Conservation (phyloP, 1,140 invertebrate species). For the Arion vulgaris region DNA sequence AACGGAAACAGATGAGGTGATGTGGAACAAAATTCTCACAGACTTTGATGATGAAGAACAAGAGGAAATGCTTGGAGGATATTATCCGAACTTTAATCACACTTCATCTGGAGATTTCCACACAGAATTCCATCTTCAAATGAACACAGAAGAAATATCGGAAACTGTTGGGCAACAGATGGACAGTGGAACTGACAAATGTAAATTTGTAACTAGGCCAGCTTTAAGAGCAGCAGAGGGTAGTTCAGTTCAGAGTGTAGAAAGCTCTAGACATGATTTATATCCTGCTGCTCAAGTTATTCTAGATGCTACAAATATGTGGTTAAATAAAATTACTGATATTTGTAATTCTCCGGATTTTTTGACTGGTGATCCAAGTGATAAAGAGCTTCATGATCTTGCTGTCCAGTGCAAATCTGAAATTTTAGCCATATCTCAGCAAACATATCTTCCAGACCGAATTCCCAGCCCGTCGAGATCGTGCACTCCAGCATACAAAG, state of each 20-base stretch:
- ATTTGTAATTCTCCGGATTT: constrained; percentile 2
- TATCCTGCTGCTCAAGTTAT: constrained; percentile 3
- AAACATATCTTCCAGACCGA: background rate
- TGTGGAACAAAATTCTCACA: too few relatives aligned
- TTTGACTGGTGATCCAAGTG: background rate
- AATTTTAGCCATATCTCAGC: background rate
- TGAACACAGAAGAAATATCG: too few relatives aligned
- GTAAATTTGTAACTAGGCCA: background rate
- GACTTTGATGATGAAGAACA: too few relatives aligned
- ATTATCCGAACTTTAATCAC: too few relatives aligned
- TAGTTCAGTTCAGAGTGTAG: background rate
- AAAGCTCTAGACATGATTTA: too few relatives aligned
- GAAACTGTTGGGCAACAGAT: too few relatives aligned
- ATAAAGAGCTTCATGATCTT: background rate
- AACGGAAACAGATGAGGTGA: too few relatives aligned
- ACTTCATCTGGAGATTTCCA: too few relatives aligned
- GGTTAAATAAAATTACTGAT: constrained; percentile 9
- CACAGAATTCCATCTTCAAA: too few relatives aligned
- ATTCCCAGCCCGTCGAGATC: background rate
- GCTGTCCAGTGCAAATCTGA: constrained; percentile 2
- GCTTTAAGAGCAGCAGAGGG: background rate
- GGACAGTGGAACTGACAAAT: background rate
- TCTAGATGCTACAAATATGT: constrained; percentile 15
- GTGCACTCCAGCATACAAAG: background rate
- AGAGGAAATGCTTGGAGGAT: too few relatives aligned